A percentile compares a stretch with the other conserved stretches of the same genome.
Conservation (phyloP, 1,140 invertebrate genomes). For the Dendroctonus ponderosae region DNA sequence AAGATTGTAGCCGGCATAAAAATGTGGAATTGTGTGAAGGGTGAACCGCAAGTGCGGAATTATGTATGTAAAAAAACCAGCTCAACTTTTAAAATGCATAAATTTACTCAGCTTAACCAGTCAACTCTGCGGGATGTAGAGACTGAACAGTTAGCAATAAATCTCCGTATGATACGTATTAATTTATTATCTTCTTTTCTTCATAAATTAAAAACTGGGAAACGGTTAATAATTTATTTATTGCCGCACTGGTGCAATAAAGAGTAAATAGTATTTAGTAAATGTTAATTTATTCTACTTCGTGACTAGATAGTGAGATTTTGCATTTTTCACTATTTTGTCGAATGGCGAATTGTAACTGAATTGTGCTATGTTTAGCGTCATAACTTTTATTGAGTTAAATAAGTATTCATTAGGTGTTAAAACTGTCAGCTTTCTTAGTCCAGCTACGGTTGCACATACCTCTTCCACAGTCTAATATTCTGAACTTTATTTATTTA, state of each 20-base stretch:
- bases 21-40: too few species aligned
- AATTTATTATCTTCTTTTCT: conserved; percentile 32
- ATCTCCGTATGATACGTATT: conserved; percentile 31
- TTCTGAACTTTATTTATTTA: too few species aligned
- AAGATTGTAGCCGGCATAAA: too few species aligned
- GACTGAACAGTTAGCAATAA: conserved; percentile 32
- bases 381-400: not conserved
- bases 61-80: conserved; percentile 7
- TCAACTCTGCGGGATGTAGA: conserved; percentile 29
- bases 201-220: conserved; percentile 25
- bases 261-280: conserved; percentile 29
- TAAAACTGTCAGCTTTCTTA: too few species aligned
- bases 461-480: too few species aligned
- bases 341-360: too few species aligned
- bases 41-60: too few species aligned
- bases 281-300: conserved; percentile 26
- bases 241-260: conserved; percentile 25
- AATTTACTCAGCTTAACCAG: conserved; percentile 26
- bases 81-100: conserved; percentile 25
- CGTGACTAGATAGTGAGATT: conserved; percentile 11
- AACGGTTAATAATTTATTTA: conserved; percentile 34
- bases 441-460: not conserved
- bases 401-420: too few species aligned
- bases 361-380: too few species aligned
- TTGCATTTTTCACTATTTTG: not conserved